Evolutionary conservation across 2,113 vertebrate genomes (phyloP).

Genomic region (Upupa epops): DNA sequence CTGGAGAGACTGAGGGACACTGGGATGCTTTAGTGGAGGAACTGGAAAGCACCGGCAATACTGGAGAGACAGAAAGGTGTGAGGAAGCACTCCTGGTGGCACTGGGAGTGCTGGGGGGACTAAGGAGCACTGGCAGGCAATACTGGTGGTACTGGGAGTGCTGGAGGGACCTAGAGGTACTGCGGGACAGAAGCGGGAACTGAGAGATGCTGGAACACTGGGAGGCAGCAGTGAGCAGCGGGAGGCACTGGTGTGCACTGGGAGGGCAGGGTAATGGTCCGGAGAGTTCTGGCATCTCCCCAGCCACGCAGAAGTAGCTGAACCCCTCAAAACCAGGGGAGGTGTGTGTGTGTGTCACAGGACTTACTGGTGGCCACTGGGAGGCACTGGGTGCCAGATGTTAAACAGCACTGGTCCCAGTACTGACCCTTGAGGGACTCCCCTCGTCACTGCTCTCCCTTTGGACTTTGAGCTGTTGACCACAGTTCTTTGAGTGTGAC

Average conservation of each 20-base stretch:
- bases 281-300: fast-evolving
- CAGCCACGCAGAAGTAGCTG: background rate
- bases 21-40: background rate
- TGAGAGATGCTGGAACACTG: background rate
- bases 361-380: too few species aligned
- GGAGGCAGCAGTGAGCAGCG: background rate
- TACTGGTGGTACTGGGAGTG: background rate
- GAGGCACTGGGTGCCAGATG: too few species aligned
- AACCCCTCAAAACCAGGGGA: too few species aligned
- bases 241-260: background rate
- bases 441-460: too few species aligned
- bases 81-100: too few species aligned
- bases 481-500: too few species aligned
- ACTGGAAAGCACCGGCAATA: background rate
- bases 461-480: too few species aligned
- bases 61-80: background rate
- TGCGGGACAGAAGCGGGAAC: too few species aligned
- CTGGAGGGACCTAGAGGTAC: too few species aligned
- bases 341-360: too few species aligned
- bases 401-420: too few species aligned
- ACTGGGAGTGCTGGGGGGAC: background rate
- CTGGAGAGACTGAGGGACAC: background rate
- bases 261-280: background rate
- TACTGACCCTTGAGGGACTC: too few species aligned
- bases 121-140: background rate